phyloP scores from a whole-genome alignment of 2,888 invertebrate species.

The Eilema griseolum region DNA sequence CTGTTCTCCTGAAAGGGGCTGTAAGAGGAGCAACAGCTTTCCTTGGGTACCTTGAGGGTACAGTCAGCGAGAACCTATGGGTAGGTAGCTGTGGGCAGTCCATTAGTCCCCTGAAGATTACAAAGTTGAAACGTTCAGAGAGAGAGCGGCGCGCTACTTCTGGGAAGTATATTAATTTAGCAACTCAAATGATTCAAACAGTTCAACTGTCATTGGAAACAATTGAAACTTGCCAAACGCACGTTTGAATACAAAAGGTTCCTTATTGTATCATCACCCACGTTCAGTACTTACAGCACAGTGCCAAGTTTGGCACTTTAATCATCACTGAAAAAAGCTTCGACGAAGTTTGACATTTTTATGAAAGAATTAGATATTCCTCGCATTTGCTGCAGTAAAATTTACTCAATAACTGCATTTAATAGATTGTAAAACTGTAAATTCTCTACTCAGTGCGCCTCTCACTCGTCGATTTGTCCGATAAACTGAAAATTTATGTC shows the following conservation, averaged over 20 bases:
- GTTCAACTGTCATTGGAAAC: not conserved
- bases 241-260: not conserved
- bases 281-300: not conserved
- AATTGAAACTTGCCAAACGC: not conserved
- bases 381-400: not conserved
- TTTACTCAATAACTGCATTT: not conserved
- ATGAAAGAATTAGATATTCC: not conserved
- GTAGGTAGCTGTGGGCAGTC: no score
- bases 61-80: no score
- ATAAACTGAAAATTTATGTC: not conserved
- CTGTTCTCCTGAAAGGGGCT: no score
- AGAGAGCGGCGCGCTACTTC: not conserved
- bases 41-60: no score
- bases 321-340: no score
- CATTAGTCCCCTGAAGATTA: no score
- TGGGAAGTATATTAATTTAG: not conserved
- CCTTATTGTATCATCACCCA: not conserved
- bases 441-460: not conserved
- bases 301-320: not conserved
- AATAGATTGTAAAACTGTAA: conserved; percentile 1
- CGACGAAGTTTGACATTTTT: no score
- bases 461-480: not conserved
- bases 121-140: not conserved
- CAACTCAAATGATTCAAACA: not conserved
- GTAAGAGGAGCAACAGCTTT: no score